Base-by-base conservation (phyloP, 2,797 vertebrate genomes). In the Melanotaenia nigrans region DNA sequence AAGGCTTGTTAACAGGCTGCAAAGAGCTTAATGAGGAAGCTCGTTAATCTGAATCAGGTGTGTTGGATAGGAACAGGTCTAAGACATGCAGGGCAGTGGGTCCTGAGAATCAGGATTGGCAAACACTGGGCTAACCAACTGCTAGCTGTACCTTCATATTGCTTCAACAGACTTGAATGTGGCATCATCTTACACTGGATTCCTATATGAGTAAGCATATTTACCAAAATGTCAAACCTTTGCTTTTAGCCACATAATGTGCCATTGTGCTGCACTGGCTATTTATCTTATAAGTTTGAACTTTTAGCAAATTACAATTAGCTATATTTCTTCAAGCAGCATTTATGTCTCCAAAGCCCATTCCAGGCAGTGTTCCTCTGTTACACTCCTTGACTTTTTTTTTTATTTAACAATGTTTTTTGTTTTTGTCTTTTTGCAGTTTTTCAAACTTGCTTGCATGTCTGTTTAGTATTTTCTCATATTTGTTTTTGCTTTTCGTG, bases 361-460 rank as follows among this genome's bases (percentile, higher is more conserved):
- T 77, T 66, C 53, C 66, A 81, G 83, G 74, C 74, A 66, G 73
- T 71, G 71, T 64, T 68, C 73, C 79, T 86, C 71, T 45, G 72
- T 63, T 86, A 83, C 72, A 84, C 88, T 87, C 80, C 79, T 24
- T 20, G 42, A 45, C 20, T 45, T 20, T 28, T 45, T 20, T 45
- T 20, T 40, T 40, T 10, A 38, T 40, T 4, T 42, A 42, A 42
- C 40, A 16, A 42, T 14, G 40, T 35, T 35, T 28, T 28, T 28
- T 12, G 11, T 40, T 14, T n/a, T 49, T 10, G 45, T n/a, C 20
- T 49, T 49, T 20, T 49, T n/a, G 20, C 3, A n/a, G 20, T 49
- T 49, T n/a, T 49, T 49, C 45, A n/a, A 49, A n/a, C 45, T 10
- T 49, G 20, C 45, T 49, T n/a, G 45, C 45, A 49, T 24, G 49